Evolutionary conservation across 2,888 invertebrate species (phyloP).

Genomic region (Marasmarcha lunaedactyla): DNA sequence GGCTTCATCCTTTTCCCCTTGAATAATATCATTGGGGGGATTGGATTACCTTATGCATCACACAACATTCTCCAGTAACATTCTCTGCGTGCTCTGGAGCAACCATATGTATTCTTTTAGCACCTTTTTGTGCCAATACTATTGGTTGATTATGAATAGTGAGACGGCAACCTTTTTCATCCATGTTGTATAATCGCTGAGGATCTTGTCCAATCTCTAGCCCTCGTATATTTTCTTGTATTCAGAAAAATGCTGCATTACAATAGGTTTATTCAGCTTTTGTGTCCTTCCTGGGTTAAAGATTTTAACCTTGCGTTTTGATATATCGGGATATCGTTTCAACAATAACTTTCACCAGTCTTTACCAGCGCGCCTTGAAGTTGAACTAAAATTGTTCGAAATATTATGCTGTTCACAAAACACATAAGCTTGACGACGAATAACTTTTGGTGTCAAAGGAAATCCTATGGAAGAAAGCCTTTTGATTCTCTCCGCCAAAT

Average conservation of each 20-base stretch:
- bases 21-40: conserved; percentile 25
- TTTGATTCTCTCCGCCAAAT: no score
- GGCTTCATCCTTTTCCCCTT: conserved; percentile 10
- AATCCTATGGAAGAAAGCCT: no score
- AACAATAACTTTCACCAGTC: no score
- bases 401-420: no score
- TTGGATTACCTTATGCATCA: conserved; percentile 23
- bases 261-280: conserved; percentile 16
- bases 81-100: no score
- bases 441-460: no score
- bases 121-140: no score
- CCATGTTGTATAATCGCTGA: conserved; percentile 23
- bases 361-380: no score
- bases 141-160: conserved; percentile 24
- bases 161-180: conserved; percentile 23
- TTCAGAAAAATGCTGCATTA: conserved; percentile 20
- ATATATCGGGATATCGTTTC: no score
- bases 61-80: conserved; percentile 29
- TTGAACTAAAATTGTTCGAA: no score
- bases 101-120: no score
- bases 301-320: conserved; percentile 15
- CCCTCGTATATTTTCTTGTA: conserved; percentile 12
- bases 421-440: no score
- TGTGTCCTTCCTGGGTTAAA: conserved; percentile 23
- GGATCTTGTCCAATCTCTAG: conserved; percentile 17